phyloP scores from a whole-genome alignment of 37 sponge, comb jelly and placozoan genomes.

The Bolinopsis microptera region DNA sequence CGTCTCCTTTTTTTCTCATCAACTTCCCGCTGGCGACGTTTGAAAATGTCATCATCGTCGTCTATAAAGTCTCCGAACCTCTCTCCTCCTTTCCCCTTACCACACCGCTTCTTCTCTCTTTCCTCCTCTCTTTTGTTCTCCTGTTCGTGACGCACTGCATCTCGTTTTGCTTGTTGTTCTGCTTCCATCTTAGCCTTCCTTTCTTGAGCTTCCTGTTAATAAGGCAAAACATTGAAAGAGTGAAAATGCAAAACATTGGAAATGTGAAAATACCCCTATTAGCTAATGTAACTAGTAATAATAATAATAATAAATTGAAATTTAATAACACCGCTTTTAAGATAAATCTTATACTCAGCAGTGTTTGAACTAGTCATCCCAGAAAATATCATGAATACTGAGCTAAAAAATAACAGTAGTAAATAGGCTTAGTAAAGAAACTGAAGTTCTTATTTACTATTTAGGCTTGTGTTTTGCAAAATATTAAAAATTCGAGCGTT shows the following conservation, averaged over 20 bases:
- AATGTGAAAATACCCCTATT: too few relatives aligned
- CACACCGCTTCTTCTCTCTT: background rate
- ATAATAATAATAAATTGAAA: too few relatives aligned
- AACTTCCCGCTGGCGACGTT: conserved; percentile 1
- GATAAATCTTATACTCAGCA: too few relatives aligned
- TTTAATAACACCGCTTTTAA: too few relatives aligned
- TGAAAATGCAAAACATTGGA: background rate
- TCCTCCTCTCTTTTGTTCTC: conserved; percentile 5
- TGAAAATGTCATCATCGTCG: conserved; percentile 15
- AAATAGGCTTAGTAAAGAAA: too few relatives aligned
- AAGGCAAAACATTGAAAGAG: background rate
- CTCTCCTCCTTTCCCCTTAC: background rate
- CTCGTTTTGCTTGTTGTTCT: conserved; percentile 63
- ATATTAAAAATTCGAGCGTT: too few relatives aligned
- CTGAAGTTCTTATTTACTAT: too few relatives aligned
- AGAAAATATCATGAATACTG: too few relatives aligned
- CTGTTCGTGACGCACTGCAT: background rate
- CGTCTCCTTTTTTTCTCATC: background rate
- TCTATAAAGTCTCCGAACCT: background rate
- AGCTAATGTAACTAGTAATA: too few relatives aligned
- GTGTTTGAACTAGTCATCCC: too few relatives aligned
- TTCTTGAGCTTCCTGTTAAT: conserved; percentile 59
- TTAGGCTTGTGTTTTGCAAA: too few relatives aligned
- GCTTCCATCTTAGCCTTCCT: conserved; percentile 59
- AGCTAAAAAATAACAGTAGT: too few relatives aligned